Evolutionary conservation across 1,140 invertebrate genomes (phyloP), one percentile per base, ranked within the genome.

Genomic region (Sarcophaga bullata): DNA sequence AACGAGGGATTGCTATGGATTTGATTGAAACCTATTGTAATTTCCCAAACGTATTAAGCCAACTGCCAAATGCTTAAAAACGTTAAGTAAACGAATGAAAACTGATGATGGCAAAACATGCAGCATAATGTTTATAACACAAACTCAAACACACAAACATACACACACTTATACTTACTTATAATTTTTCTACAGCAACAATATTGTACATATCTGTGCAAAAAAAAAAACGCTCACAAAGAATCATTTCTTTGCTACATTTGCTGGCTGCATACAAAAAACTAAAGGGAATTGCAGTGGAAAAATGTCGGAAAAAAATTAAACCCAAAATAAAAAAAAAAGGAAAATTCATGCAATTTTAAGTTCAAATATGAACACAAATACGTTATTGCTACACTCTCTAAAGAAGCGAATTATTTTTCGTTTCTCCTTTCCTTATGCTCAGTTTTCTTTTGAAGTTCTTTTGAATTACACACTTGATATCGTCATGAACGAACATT

Each of bases 21-120:
- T 80, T 82, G 82, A 82, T 82, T 82, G 82, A 82, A 82, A 82
- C 75, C 54, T 82, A 82, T 82, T 82, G 82, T 82, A 82, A 82
- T 82, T 82, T 82, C 82, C 82, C 82, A 82, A 82, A 80, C 68
- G 82, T 82, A 82, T 82, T 82, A 80, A 68, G 58, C 52, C 58
- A 68, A 68, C 80, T 80, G 52, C 58, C 80, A 80, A 80, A 80
- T 80, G 80, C 80, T 80, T 58, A 47, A 80, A 80, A 62, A 80
- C 52, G 52, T 46, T 46, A 80, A 80, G 15, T 58, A 80, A 80
- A 82, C 58, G 54, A 19, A 49, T 78, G 68, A 17, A 80, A 48
- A 72, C 81, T 78, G 49, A 46, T 25, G 81, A 52, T 68, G 62
- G 62, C n/a, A 68, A 68, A 68, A 68, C 62, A 68, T 68, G 62